Base-by-base conservation (phyloP, 2,797 vertebrate genomes). In the Betta splendens region DNA sequence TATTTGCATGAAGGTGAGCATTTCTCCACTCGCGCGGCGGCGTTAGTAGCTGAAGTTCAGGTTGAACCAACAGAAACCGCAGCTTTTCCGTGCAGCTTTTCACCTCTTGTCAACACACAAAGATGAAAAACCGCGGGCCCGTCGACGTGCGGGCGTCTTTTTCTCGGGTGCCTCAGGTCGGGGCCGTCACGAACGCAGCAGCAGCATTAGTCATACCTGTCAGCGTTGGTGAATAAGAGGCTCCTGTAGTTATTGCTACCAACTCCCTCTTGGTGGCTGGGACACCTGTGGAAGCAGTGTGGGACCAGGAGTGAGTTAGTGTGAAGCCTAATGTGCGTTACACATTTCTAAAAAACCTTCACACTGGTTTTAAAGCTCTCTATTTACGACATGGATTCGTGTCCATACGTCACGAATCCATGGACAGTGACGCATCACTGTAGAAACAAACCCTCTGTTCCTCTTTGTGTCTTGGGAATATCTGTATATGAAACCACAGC, bases 11-110 rank as follows among this genome's bases (percentile, higher is more conserved):
- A 3, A 29, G 28, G 9, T 29, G 28, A 29, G 28, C 28, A 11
- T 29, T 26, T 9, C 25, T 26, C 25, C 2, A 26, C 25, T 26
- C 9, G 7, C 2, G 2, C 11, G 5, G n/a, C n/a, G n/a, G n/a
- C n/a, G n/a, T n/a, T n/a, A n/a, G n/a, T 31, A 12, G 11, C 5
- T 31, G 29, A 29, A 11, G 2, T 5, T 31, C 13, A 12, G 11
- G 29, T 12, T n/a, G 11, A 12, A 31, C 29, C 31, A 29, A 31
- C 9, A 9, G 43, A n/a, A 16, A 39, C 12, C 37, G 10, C 12
- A 16, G 4, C 44, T 47, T 46, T 46, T 31, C 29, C 28, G 46
- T 44, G 46, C 11, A 2, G 22, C n/a, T 26, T 36, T n/a, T 26
- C 22, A 26, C n/a, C 18, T 37, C 22, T 26, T 15, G 18, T 17